These are phyloP conservation scores for Diarsia brunnea DNA, from an alignment of 2,888 invertebrate species.

Conservation along the genomic window DNA sequence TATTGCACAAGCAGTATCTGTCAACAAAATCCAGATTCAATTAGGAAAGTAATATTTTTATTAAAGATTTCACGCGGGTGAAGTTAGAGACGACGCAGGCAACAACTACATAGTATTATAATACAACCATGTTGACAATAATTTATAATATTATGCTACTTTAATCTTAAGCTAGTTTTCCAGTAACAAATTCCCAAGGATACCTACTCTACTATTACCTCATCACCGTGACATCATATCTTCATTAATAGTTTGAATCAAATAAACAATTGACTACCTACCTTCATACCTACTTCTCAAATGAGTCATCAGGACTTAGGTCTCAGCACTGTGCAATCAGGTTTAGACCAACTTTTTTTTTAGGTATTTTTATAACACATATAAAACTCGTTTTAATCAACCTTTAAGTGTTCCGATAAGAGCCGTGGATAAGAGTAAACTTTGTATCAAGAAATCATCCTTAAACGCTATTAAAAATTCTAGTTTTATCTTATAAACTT, in stretches of 20 bases:
- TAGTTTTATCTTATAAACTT: no score
- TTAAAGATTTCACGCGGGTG: no score
- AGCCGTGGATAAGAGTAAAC: neutral
- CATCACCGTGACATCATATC: constrained; percentile 45
- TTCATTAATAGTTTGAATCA: constrained; percentile 22
- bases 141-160: neutral
- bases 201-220: constrained; percentile 11
- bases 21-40: no score
- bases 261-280: constrained; percentile 40
- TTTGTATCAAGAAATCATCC: neutral
- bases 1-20: no score
- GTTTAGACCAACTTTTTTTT: constrained; percentile 32
- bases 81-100: no score
- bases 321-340: constrained; percentile 19
- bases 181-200: neutral
- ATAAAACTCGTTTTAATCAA: constrained; percentile 20
- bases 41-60: no score
- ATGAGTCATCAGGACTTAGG: constrained; percentile 31
- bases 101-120: no score
- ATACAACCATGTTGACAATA: neutral
- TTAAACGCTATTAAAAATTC: neutral
- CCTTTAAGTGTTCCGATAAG: constrained; percentile 1
- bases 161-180: neutral
- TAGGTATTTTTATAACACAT: constrained; percentile 31
- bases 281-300: constrained; percentile 28